phyloP scores from a whole-genome alignment of 92 coral and sea anemone species.

The Phenganax marumi region DNA sequence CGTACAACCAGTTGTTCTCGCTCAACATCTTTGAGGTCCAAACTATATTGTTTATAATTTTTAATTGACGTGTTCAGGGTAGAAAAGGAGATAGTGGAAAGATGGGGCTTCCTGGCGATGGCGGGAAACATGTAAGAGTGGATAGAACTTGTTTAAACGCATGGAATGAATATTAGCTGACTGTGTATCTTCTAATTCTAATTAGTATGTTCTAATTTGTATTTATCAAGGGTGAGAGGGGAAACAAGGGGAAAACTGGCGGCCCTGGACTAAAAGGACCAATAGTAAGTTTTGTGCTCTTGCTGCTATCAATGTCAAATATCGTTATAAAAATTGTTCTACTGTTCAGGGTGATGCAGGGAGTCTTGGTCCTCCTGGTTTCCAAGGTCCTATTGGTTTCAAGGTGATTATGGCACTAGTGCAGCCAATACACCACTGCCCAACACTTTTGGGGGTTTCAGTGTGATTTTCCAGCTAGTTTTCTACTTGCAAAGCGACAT shows the following conservation, averaged over 20 bases:
- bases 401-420: neutral
- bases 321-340: neutral
- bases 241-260: constrained; percentile 8
- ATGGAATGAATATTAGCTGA: neutral
- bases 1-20: no score
- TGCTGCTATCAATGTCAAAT: neutral
- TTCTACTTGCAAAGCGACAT: no score
- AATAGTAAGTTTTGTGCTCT: constrained; percentile 29
- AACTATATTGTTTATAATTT: neutral
- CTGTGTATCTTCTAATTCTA: neutral
- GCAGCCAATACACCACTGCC: no score
- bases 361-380: constrained; percentile 58
- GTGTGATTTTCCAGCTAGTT: no score
- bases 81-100: constrained; percentile 12
- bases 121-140: neutral
- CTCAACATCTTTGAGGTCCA: neutral
- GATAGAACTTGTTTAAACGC: neutral
- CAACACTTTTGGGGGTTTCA: no score
- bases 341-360: constrained; percentile 64
- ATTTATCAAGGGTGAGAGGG: constrained; percentile 10
- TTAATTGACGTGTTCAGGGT: constrained; percentile 1
- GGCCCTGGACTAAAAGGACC: constrained; percentile 49
- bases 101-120: neutral
- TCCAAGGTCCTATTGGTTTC: constrained; percentile 31
- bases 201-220: neutral